Percentiles rank a stretch among this genome's conserved stretches.
These are phyloP conservation scores for Sitta europaea DNA, from an alignment of 2,113 vertebrate species.

Conservation along the genomic window DNA sequence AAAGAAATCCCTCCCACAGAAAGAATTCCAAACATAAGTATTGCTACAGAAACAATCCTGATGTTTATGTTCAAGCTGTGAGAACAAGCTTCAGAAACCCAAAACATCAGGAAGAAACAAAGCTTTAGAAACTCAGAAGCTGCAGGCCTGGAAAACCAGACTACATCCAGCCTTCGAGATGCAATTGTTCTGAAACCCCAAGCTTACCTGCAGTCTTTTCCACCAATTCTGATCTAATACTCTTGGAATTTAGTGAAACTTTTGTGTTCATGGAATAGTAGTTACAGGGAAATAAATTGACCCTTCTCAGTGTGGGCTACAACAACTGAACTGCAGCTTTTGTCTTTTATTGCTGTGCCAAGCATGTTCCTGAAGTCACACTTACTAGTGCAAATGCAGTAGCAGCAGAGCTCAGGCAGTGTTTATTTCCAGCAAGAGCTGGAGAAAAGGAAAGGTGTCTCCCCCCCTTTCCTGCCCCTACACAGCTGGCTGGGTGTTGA, in stretches of 20 bases:
- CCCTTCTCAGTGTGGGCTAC: not conserved
- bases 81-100: too few species aligned
- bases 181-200: not conserved
- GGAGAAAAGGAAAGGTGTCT: not conserved
- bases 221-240: not conserved
- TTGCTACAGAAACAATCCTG: too few species aligned
- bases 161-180: too few species aligned
- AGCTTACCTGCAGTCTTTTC: not conserved
- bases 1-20: too few species aligned
- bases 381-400: not conserved
- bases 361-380: not conserved
- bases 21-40: too few species aligned
- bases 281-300: not conserved
- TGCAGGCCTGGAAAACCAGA: too few species aligned
- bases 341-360: not conserved
- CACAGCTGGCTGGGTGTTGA: too few species aligned
- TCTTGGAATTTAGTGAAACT: not conserved
- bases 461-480: too few species aligned
- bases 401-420: not conserved
- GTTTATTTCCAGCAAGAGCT: not conserved
- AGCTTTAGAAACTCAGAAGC: too few species aligned
- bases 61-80: too few species aligned
- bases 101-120: too few species aligned
- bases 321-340: not conserved
- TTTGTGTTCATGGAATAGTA: fast-evolving